Evolutionary conservation across 2,888 invertebrate genomes (phyloP).

Genomic region (Bugulina stolonifera): DNA sequence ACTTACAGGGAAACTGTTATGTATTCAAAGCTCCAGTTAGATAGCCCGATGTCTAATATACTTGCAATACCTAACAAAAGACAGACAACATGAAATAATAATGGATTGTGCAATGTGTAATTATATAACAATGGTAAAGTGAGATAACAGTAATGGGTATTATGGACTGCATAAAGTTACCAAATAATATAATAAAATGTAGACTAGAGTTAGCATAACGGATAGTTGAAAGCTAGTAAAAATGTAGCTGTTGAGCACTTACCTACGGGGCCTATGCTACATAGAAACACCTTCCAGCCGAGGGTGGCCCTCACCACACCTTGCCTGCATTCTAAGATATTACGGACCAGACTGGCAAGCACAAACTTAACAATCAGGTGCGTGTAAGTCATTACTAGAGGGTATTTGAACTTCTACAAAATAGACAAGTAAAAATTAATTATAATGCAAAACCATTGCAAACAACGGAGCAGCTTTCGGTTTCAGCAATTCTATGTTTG

Average conservation of each 20-base stretch:
- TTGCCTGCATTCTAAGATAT: conserved; percentile 43
- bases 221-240: too few species aligned
- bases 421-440: too few species aligned
- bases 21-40: conserved; percentile 93
- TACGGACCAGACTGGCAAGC: conserved; percentile 68
- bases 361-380: conserved; percentile 84
- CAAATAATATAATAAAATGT: too few species aligned
- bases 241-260: too few species aligned
- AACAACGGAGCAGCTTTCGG: background rate
- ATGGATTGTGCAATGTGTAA: background rate
- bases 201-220: too few species aligned
- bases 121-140: too few species aligned
- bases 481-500: too few species aligned
- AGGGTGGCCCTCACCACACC: conserved; percentile 60
- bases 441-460: conserved; percentile 28
- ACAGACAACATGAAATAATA: conserved; percentile 26
- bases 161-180: too few species aligned
- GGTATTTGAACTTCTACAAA: conserved; percentile 73
- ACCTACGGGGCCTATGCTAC: conserved; percentile 63
- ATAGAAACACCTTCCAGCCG: conserved; percentile 70
- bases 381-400: conserved; percentile 79
- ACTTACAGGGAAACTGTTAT: conserved; percentile 84
- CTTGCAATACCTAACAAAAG: conserved; percentile 73
- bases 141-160: too few species aligned
- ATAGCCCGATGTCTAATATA: conserved; percentile 92